Conservation (phyloP, 2,797 vertebrate species). For the Channallabes apus region DNA sequence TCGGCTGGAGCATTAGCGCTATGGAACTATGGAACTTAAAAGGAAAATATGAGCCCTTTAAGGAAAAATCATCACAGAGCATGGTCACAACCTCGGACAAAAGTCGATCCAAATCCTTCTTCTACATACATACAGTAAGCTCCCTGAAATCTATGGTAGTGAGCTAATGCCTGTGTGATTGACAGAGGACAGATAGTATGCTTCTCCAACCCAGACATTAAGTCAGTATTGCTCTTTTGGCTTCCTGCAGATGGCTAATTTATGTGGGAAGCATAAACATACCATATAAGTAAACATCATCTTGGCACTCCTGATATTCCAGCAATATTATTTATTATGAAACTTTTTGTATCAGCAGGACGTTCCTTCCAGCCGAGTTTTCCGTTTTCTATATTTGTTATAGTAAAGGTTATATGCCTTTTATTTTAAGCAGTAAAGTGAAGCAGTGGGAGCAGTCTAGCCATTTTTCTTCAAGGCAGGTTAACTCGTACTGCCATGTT, state of each 20-base stretch:
- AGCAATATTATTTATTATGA: not conserved
- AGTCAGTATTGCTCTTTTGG: not conserved
- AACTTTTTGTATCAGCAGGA: not conserved
- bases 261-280: no score
- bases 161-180: not conserved
- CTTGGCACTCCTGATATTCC: not conserved
- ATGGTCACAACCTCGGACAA: not conserved
- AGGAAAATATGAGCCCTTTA: no score
- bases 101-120: no score
- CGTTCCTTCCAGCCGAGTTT: not conserved
- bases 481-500: conserved; percentile 62
- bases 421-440: conserved; percentile 3
- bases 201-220: not conserved
- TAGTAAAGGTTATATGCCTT: not conserved
- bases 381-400: not conserved
- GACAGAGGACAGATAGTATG: not conserved
- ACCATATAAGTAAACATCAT: not conserved
- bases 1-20: no score
- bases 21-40: no score
- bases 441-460: conserved; percentile 35
- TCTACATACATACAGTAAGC: not conserved
- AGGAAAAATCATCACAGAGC: not conserved
- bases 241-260: not conserved
- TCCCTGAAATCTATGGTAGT: not conserved
- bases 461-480: conserved; percentile 61